Percentiles rank a stretch among this genome's conserved stretches.
These are phyloP conservation scores for Saguinus midas DNA, from an alignment of 2,113 vertebrate genomes.

Conservation along the genomic window DNA sequence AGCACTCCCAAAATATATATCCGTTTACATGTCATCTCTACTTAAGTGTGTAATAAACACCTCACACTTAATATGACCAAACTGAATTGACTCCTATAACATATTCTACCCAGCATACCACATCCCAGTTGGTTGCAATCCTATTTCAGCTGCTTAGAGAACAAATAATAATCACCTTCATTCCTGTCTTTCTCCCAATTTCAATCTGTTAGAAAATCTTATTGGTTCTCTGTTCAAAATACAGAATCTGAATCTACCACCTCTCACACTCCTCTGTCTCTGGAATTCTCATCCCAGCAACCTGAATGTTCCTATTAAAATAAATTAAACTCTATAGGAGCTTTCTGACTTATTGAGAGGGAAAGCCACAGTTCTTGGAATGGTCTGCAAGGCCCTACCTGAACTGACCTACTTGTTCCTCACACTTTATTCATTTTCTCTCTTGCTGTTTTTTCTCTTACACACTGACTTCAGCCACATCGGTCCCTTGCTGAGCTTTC, in stretches of 20 bases:
- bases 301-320: neutral
- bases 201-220: conserved; percentile 7
- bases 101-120: neutral
- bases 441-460: neutral
- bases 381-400: neutral
- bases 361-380: neutral
- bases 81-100: neutral
- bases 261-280: neutral
- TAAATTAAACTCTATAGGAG: neutral
- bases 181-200: neutral
- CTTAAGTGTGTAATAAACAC: neutral
- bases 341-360: neutral
- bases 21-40: neutral
- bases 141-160: neutral
- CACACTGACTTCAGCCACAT: neutral
- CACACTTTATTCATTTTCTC: neutral
- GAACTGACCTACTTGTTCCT: neutral
- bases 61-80: neutral
- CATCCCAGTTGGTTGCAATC: neutral
- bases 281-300: neutral
- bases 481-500: neutral
- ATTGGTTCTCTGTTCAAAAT: neutral
- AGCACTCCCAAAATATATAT: neutral
- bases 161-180: neutral
- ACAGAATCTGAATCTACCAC: neutral